Evolutionary conservation across 2,797 vertebrate genomes (phyloP), one percentile per base, ranked within the genome.

Genomic region (Podargus strigoides): DNA sequence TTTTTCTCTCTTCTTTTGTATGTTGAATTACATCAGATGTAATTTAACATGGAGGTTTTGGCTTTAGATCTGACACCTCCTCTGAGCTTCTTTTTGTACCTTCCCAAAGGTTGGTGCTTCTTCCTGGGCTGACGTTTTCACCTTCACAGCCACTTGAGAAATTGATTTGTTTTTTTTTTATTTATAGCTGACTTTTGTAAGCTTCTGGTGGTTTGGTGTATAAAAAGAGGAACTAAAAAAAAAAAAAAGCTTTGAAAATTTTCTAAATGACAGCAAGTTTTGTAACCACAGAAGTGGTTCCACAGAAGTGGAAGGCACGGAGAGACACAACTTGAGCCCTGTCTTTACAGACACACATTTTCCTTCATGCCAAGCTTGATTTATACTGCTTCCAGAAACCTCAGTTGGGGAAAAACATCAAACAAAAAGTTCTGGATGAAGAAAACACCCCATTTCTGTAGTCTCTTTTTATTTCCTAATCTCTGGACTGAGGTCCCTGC

Each of bases 11-110:
- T 28, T 20, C 34, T 12, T 28, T 5, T 28, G 6, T 36, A 6
- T 67, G 23, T 75, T 85, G 50, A 80, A 39, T 80, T 63, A 41
- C 39, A 72, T 82, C 67, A 59, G 28, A 62, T 82, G 32, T 58
- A 49, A 82, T 68, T 92, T 79, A 56, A 86, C 12, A 5, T 47
- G 67, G 53, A 68, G 34, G n/a, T 64, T 89, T 90, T 95, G 81
- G 60, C 95, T 95, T 87, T 80, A 83, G 90, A 80, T 93, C 84
- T 91, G 75, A 70, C 34, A 47, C 78, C 19, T 75, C 23, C 18
- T 73, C 72, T 67, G 34, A 89, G 42, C 27, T 90, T 26, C n/a
- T 53, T 69, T 80, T 59, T 67, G 12, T 68, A 30, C 86, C 26
- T 91, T 94, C 49, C 42, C 64, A 63, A 63, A 87, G 75, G 28